phyloP scores from a whole-genome alignment of 2,888 invertebrate species.

The Hirtodrosophila duncani region DNA sequence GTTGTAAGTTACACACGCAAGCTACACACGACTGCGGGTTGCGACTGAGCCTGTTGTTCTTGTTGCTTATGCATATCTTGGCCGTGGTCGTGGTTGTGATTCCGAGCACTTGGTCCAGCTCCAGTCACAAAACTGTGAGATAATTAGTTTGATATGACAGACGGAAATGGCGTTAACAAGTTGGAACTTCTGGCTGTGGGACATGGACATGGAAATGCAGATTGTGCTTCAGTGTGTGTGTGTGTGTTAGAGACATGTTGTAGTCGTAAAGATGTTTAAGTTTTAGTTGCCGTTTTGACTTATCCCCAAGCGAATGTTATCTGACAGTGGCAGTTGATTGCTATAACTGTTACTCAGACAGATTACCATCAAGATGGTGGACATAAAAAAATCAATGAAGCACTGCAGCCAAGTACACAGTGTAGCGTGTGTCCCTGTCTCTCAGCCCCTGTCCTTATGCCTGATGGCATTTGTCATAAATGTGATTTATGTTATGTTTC shows the following conservation, averaged over 20 bases:
- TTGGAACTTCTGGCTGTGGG: constrained; percentile 39
- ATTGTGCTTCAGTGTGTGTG: too few species aligned
- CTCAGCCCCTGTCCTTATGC: background rate
- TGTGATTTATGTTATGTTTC: constrained; percentile 51
- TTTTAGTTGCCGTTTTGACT: constrained; percentile 29
- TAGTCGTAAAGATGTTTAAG: too few species aligned
- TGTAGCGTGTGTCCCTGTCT: background rate
- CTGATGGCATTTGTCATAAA: constrained; percentile 57
- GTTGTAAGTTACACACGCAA: constrained; percentile 57
- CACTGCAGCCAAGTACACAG: too few species aligned
- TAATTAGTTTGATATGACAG: constrained; percentile 75
- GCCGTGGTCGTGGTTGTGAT: constrained; percentile 29
- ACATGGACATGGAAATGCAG: constrained; percentile 22
- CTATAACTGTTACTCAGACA: constrained; percentile 26
- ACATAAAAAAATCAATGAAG: constrained; percentile 32
- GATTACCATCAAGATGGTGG: constrained; percentile 23
- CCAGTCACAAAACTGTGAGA: constrained; percentile 63
- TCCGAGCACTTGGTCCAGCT: constrained; percentile 46
- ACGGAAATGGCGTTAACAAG: constrained; percentile 73
- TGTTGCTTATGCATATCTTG: constrained; percentile 28
- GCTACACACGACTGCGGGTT: constrained; percentile 22
- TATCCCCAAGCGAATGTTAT: constrained; percentile 45
- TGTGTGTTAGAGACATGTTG: too few species aligned
- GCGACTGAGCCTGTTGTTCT: constrained; percentile 1
- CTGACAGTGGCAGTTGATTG: constrained; percentile 53